Base-by-base conservation (phyloP, 2,113 vertebrate genomes). In the Otis tarda region DNA sequence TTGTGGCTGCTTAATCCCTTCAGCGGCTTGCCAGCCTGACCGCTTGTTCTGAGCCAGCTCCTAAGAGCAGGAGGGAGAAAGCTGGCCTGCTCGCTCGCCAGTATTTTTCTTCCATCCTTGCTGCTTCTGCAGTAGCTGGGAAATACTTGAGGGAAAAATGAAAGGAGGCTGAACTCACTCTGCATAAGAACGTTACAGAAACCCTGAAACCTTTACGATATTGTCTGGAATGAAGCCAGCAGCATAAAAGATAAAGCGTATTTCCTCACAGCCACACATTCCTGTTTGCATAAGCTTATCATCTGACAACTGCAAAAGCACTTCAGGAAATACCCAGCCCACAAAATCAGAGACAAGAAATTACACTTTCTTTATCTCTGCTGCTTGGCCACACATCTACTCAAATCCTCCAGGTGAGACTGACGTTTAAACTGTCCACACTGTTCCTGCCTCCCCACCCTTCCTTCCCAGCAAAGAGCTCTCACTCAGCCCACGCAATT, bases 11-110 rank as follows among this genome's bases (percentile, higher is more conserved):
- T 41, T 45, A 35, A 50, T 31, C 37, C 2, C 3, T 25, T 35
- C 31, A 56, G 17, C 10, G 3, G 0, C 33, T 63, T 47, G 55
- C 24, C 67, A 68, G 14, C 14, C 25, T 6, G 8, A 55, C 70
- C 7, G 0, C 12, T 49, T 47, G 14, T 27, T 70, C 39, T 76
- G n/a, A 71, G 43, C 11, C 15, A 41, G 1, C 7, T 76, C 74
- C 52, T n/a, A 74, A 37, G 10, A 84, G 16, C 24, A 27, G 19
- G 28, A 45, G 27, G 25, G 5, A 70, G 7, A 45, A 60, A 55
- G 33, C 2, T 20, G 14, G 16, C 16, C 35, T 0, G 1, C 35
- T 68, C 1, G 0, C 31, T 49, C 63, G 65, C 24, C 5, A 2
- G 55, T 59, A 16, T 24, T 22, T 47, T 33, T 41, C 35, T n/a